These are phyloP conservation scores for Hypercompe scribonia DNA, from an alignment of 2,888 invertebrate genomes.

Conservation along the genomic window DNA sequence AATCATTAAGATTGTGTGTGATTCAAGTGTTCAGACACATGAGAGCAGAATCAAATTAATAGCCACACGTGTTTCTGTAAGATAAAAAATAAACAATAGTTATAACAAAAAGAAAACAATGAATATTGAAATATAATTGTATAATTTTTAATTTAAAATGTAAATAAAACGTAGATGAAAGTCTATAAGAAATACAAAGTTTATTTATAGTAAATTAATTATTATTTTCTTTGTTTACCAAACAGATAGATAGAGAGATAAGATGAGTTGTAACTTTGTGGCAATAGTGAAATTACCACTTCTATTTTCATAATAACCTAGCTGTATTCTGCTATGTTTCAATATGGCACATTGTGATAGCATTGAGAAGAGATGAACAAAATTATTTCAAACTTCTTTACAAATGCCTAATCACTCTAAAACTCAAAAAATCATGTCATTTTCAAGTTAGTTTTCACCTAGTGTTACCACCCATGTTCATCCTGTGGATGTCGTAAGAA, in stretches of 20 bases:
- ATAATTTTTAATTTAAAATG: constrained; percentile 9
- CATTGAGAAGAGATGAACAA: too few species aligned
- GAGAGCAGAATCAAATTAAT: neutral
- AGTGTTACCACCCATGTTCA: too few species aligned
- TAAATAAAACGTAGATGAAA: neutral
- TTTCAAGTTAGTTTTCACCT: too few species aligned
- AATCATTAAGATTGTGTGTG: neutral
- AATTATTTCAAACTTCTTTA: too few species aligned
- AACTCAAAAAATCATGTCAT: too few species aligned
- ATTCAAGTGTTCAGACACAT: neutral
- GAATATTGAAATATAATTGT: constrained; percentile 1
- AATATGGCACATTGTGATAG: too few species aligned
- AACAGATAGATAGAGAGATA: too few species aligned
- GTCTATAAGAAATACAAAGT: neutral
- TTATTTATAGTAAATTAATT: constrained; percentile 10
- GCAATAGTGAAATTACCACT: neutral
- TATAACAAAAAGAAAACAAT: constrained; percentile 5
- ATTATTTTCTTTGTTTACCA: constrained; percentile 18
- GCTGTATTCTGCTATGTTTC: too few species aligned
- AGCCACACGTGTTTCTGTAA: neutral
- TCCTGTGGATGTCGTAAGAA: too few species aligned
- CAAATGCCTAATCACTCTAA: too few species aligned
- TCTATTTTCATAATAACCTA: too few species aligned
- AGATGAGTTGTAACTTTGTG: neutral
- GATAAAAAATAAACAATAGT: neutral